Conservation (phyloP, 2,113 vertebrate species). For the Xenopus tropicalis region UCB_Xtro_10.0 CM004452.2:6825001-6825500, state of each 20-base stretch:
- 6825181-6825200: no score
- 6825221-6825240: no score
- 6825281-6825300: slow-evolving; percentile 94
- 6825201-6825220: no score
- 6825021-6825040: no score
- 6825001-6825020: no score
- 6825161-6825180: no score
- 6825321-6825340: slow-evolving; percentile 90
- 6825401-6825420: slow-evolving; percentile 62
- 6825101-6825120: no score
- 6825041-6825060: no score
- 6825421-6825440: not conserved
- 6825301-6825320: slow-evolving; percentile 96
- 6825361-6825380: slow-evolving; percentile 73
- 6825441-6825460: not conserved
- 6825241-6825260: not conserved
- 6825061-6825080: no score
- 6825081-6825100: no score
- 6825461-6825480: not conserved
- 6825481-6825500: slow-evolving; percentile 53
- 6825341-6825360: slow-evolving; percentile 95
- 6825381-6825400: slow-evolving; percentile 54
- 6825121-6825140: no score
- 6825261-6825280: slow-evolving; percentile 62
- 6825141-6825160: no score